Conservation (phyloP, 92 coral and sea anemone genomes). For the Phenganax stokvisi region DNA sequence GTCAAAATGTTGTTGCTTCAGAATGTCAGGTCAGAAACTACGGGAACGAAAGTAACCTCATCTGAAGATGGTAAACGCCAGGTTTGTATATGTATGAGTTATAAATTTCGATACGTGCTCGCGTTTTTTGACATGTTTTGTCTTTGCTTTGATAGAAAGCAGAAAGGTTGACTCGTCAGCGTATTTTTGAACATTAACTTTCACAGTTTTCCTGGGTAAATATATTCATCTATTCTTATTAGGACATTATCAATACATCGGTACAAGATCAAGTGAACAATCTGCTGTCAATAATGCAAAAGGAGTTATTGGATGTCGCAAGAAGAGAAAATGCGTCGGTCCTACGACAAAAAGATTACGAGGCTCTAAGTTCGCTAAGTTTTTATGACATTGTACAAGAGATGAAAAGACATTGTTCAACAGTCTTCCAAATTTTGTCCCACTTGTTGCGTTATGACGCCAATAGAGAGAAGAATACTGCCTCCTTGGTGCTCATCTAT, state of each 20-base stretch:
- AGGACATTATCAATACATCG: neutral
- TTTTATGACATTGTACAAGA: neutral
- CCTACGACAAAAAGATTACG: neutral
- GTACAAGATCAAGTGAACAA: neutral
- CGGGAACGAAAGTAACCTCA: neutral
- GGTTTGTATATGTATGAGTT: neutral
- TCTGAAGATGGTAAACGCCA: neutral
- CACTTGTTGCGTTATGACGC: neutral
- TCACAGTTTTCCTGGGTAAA: neutral
- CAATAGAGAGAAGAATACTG: neutral
- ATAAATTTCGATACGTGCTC: neutral
- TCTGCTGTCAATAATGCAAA: neutral
- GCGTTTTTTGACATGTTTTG: too few relatives aligned
- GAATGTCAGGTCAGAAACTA: neutral
- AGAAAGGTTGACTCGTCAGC: too few relatives aligned
- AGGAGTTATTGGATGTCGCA: neutral
- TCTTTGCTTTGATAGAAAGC: too few relatives aligned
- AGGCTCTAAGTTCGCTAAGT: neutral
- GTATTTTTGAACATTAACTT: neutral
- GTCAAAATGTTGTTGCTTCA: neutral
- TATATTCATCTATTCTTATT: neutral
- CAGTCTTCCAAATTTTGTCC: constrained; percentile 1
- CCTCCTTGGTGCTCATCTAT: neutral
- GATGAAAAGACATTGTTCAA: neutral
- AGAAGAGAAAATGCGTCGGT: neutral